A percentile compares a stretch with the other conserved stretches of the same genome.
Evolutionary conservation across 2,888 invertebrate genomes (phyloP).

Genomic region (Chirona hameri): DNA sequence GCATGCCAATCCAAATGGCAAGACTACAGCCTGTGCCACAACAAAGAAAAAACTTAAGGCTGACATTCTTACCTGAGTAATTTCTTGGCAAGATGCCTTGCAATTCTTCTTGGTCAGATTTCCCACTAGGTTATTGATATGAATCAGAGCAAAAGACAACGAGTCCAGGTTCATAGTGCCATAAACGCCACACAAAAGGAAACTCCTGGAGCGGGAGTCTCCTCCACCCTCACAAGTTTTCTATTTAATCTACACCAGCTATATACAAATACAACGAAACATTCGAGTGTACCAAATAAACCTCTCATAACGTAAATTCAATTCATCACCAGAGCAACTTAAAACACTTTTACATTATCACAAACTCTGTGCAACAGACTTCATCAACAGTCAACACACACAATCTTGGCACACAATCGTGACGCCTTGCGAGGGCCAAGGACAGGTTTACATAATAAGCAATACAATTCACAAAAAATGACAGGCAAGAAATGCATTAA

Average conservation of each 20-base stretch:
- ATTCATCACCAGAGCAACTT: background rate
- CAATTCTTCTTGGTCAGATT: constrained; percentile 94
- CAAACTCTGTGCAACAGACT: no score
- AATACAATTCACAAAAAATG: no score
- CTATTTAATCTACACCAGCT: background rate
- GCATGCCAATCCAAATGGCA: no score
- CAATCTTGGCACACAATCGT: no score
- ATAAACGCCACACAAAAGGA: constrained; percentile 83
- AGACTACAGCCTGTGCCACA: no score
- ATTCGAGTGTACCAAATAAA: background rate
- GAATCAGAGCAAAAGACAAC: constrained; percentile 96
- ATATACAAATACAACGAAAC: background rate
- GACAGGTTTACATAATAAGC: no score
- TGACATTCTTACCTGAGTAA: constrained; percentile 72
- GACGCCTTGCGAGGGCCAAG: no score
- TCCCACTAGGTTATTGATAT: constrained; percentile 95
- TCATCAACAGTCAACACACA: no score
- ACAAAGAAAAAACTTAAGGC: no score
- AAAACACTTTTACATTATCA: no score
- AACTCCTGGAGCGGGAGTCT: background rate
- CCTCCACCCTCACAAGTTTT: background rate
- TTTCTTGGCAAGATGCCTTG: constrained; percentile 82
- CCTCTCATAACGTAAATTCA: background rate
- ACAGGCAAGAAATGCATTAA: no score
- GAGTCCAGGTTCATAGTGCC: constrained; percentile 99